These are phyloP conservation scores for Eublepharis macularius DNA, from an alignment of 2,113 vertebrate species.

Conservation along the genomic window DNA sequence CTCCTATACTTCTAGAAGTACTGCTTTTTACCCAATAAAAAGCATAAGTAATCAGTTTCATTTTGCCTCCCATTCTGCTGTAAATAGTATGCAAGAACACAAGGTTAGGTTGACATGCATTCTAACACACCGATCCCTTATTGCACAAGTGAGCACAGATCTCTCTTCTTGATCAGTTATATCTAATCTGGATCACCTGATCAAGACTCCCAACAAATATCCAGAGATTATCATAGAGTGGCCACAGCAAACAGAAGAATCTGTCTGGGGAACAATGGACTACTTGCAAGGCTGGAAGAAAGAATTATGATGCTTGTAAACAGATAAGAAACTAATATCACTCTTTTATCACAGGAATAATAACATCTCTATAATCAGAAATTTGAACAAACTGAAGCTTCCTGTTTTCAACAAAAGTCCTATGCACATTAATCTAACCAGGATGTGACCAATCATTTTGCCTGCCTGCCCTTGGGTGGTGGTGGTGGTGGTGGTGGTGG, in stretches of 20 bases:
- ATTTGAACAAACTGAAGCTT: too few species aligned
- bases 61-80: background rate
- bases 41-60: background rate
- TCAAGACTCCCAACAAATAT: constrained; percentile 29
- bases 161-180: constrained; percentile 8
- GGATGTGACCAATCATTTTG: too few species aligned
- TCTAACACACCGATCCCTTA: background rate
- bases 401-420: too few species aligned
- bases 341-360: too few species aligned
- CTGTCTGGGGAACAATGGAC: background rate
- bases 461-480: too few species aligned
- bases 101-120: background rate
- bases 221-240: background rate
- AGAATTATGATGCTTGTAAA: too few species aligned
- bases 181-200: background rate
- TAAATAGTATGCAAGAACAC: background rate
- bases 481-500: too few species aligned
- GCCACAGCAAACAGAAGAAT: background rate
- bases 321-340: too few species aligned
- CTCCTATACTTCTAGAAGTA: background rate
- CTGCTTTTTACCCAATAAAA: background rate
- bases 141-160: background rate
- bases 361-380: too few species aligned
- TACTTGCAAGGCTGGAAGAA: too few species aligned
- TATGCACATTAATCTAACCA: too few species aligned